Conservation (phyloP, 2,888 invertebrate species). For the Acanthosepion pharaonis region DNA sequence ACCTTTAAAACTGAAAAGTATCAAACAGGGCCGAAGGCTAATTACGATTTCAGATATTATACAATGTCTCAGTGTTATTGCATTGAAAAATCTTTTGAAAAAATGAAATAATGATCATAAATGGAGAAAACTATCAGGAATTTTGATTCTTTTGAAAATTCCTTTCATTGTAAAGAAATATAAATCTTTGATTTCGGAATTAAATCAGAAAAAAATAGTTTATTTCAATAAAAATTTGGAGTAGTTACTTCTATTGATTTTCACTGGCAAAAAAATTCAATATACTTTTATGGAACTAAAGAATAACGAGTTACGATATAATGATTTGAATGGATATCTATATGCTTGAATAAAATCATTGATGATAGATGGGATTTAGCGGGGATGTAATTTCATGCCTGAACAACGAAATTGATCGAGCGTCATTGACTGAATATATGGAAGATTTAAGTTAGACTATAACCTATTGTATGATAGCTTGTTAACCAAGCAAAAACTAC, state of each 20-base stretch:
- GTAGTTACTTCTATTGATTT: not conserved
- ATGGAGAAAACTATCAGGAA: not conserved
- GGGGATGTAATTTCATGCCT: not conserved
- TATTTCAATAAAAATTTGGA: not conserved
- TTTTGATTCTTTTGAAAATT: not conserved
- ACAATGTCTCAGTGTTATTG: not conserved
- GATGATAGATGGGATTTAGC: not conserved
- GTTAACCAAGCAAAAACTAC: not conserved
- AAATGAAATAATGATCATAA: not conserved
- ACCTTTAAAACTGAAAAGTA: not conserved
- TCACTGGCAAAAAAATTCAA: not conserved
- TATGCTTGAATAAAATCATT: not conserved
- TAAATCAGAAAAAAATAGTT: not conserved
- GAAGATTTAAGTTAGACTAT: not conserved
- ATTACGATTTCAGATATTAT: not conserved
- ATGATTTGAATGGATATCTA: not conserved
- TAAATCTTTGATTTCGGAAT: slow-evolving; percentile 33
- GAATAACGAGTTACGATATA: not conserved
- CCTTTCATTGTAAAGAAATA: not conserved
- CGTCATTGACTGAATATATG: not conserved
- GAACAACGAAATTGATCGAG: not conserved
- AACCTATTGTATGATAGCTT: not conserved
- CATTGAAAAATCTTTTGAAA: not conserved
- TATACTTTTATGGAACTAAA: not conserved
- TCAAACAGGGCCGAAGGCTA: not conserved